phyloP scores from a whole-genome alignment of 2,888 invertebrate species.

The Rotaria macrura region DNA sequence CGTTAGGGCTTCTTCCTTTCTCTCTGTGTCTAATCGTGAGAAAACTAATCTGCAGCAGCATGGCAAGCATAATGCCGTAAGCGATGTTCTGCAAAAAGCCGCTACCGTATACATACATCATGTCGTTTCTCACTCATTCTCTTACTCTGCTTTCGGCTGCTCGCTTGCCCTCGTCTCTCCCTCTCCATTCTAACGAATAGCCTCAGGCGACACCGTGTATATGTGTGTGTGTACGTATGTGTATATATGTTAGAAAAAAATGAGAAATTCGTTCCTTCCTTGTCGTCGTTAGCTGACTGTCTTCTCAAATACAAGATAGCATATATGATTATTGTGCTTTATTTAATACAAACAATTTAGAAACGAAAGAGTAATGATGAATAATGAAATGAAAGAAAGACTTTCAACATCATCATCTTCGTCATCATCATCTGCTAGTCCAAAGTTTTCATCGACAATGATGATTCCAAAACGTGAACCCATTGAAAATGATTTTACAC shows the following conservation, averaged over 20 bases:
- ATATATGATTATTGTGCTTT: neutral
- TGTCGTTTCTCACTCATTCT: conserved; percentile 3
- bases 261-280: neutral
- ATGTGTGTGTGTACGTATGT: neutral
- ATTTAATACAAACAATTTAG: neutral
- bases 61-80: neutral
- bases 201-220: neutral
- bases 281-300: neutral
- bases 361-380: neutral
- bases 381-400: neutral
- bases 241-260: neutral
- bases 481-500: neutral
- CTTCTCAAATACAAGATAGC: neutral
- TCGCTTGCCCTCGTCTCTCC: conserved; percentile 14
- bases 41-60: conserved; percentile 4
- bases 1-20: neutral
- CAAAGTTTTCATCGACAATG: neutral
- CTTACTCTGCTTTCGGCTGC: neutral
- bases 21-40: neutral
- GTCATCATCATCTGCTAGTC: neutral
- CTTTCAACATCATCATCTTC: no score
- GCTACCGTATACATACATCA: neutral
- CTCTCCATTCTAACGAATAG: conserved; percentile 21
- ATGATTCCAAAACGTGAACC: neutral
- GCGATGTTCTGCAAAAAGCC: neutral